Evolutionary conservation across 2,888 invertebrate genomes (phyloP), one percentile per base, ranked within the genome.

Genomic region (Colostygia pectinataria): DNA sequence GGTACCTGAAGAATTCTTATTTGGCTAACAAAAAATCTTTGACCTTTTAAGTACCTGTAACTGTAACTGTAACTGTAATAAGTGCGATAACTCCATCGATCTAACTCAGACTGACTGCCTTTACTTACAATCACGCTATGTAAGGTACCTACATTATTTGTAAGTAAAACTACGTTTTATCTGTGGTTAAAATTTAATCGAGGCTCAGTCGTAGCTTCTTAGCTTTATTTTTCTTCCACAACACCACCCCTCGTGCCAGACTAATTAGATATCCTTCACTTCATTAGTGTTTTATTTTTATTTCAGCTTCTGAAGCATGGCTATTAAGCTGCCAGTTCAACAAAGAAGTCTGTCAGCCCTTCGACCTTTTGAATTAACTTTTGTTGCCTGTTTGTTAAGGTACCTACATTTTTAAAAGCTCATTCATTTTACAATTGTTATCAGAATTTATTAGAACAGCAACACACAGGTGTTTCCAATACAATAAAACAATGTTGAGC

Each of bases 241-340:
- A 31, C 33, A 37, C 38, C 53, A 48, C 54, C 41, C 46, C 39
- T 46, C 55, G 47, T 49, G 55, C 53, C 53, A 42, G 48, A 53
- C 56, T 65, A 65, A 68, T 66, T 59, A 65, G 57, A 59, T 62
- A 61, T 54, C 55, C 56, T 57, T 40, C 48, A 66, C 55, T 68
- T 65, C 61, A 65, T 65, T 64, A 62, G 45, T 31, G 27, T 53
- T 59, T 45, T 25, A 39, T 33, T 59, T 57, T 61, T 59, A 62
- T 60, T 51, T 61, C 53, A 53, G 36, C 28, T 45, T 31, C 29
- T 45, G 36, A 28, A 49, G 39, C 28, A 36, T 24, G 37, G 38
- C 41, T 33, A 39, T 40, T 41, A 48, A 29, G 42, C 13, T 40
- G 37, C 28, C 52, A 32, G 42, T 12, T 9, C 14, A 31, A 32